Evolutionary conservation across 2,888 invertebrate species (phyloP).

Genomic region (Diplolepis rosae): DNA sequence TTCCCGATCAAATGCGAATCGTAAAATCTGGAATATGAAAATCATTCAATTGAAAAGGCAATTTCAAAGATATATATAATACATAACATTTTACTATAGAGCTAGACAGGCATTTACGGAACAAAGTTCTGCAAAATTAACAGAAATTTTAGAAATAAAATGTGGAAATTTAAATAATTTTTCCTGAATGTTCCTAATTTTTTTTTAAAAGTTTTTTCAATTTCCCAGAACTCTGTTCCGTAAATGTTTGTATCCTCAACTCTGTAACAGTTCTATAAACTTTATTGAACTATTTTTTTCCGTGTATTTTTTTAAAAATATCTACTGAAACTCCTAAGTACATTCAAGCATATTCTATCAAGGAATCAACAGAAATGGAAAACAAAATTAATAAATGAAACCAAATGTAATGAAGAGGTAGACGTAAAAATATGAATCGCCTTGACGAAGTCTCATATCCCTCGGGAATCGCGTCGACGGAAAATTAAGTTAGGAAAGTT

Average conservation of each 20-base stretch:
- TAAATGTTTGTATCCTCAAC: too few relatives aligned
- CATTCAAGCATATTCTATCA: neutral
- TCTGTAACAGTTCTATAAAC: too few relatives aligned
- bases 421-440: constrained; percentile 59
- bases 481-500: constrained; percentile 73
- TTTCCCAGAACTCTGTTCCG: too few relatives aligned
- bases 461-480: constrained; percentile 69
- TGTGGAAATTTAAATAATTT: too few relatives aligned
- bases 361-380: neutral
- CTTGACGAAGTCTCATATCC: constrained; percentile 61
- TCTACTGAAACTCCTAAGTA: too few relatives aligned
- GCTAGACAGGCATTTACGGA: too few relatives aligned
- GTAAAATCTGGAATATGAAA: constrained; percentile 37
- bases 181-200: too few relatives aligned
- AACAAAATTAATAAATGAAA: constrained; percentile 28
- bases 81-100: neutral
- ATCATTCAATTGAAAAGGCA: constrained; percentile 28
- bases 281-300: too few relatives aligned
- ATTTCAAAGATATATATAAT: neutral
- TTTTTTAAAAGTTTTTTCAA: too few relatives aligned
- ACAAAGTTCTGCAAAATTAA: too few relatives aligned
- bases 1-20: constrained; percentile 38
- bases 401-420: constrained; percentile 41
- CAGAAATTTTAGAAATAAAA: too few relatives aligned
- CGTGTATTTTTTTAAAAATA: too few relatives aligned